A percentile compares a stretch with the other conserved stretches of the same genome.
Conservation (phyloP, 2,888 invertebrate genomes). For the Zelleria hepariella region DNA sequence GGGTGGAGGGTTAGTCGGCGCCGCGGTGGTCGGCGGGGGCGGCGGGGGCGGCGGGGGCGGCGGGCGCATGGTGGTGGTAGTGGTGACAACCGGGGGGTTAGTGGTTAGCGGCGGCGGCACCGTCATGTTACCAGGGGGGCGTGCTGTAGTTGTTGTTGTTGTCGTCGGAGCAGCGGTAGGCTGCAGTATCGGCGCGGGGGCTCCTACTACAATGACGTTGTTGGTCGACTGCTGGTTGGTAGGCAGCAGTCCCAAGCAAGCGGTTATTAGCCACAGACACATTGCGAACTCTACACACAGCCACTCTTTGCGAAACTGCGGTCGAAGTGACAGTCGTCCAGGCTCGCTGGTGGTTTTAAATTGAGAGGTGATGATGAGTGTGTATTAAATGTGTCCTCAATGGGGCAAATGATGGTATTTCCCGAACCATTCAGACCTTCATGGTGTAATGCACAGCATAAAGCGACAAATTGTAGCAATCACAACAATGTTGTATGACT, state of each 20-base stretch:
- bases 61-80: slow-evolving; percentile 13
- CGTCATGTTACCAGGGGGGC: slow-evolving; percentile 38
- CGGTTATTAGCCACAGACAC: slow-evolving; percentile 66
- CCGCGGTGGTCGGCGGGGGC: slow-evolving; percentile 16
- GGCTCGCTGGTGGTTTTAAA: slow-evolving; percentile 18
- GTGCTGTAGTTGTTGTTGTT: slow-evolving; percentile 6
- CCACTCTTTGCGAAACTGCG: slow-evolving; percentile 1
- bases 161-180: slow-evolving; percentile 38
- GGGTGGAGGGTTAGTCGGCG: slow-evolving; percentile 20
- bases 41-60: slow-evolving; percentile 14
- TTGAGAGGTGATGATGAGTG: slow-evolving; percentile 35
- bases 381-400: slow-evolving; percentile 59
- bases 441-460: slow-evolving; percentile 56
- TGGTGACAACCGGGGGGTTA: slow-evolving; percentile 15
- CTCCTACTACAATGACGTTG: slow-evolving; percentile 40
- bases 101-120: slow-evolving; percentile 34
- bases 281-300: slow-evolving; percentile 24
- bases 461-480: slow-evolving; percentile 64
- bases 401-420: slow-evolving; percentile 53
- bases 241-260: slow-evolving; percentile 58
- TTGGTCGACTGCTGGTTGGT: slow-evolving; percentile 36
- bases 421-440: slow-evolving; percentile 64
- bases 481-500: slow-evolving; percentile 55
- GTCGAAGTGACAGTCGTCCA: background rate
- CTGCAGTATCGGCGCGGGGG: slow-evolving; percentile 50